Evolutionary conservation across 2,797 vertebrate genomes (phyloP), one percentile per base, ranked within the genome.

Genomic region (Poeciliopsis paucimaculata): DNA sequence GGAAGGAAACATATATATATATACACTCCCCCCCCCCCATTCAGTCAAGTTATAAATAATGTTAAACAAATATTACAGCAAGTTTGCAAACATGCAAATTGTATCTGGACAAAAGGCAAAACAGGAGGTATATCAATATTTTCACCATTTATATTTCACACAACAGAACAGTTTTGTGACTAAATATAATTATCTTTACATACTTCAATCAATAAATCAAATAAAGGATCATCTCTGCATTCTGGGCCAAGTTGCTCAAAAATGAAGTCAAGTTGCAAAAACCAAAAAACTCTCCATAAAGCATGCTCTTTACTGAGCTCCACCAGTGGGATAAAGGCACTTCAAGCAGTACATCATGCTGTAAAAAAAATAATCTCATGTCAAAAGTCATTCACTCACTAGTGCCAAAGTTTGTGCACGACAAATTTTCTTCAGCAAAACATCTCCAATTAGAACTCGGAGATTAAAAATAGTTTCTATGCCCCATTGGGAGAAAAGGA

Each of bases 391-490:
- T 80, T 91, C 83, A 85, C 71, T 93, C 93, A 92, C 88, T 88
- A 88, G 93, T 92, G 89, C 82, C 88, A 90, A 85, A 43, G 77
- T 81, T 81, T 85, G 73, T 84, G 90, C 96, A 94, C 96, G 94
- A 96, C 95, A 96, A 95, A 95, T 95, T 95, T 96, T 96, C 96
- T 77, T 78, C 77, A 88, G 78, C 64, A 53, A 26, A 75, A 80
- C 94, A 96, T 98, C 97, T 98, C 98, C 96, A 97, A 97, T 96
- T 97, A 98, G 94, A 98, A 98, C 97, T 98, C 87, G 91, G 93
- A 94, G 92, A 94, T 86, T 82, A 87, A 47, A 88, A 76, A 87
- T 76, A 60, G 31, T 84, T 60, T 77, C 75, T 71, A 85, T 47
- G 3, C 62, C 87, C 85, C 77, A 75, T 0, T 10, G 73, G 28